Evolutionary conservation across 2,797 vertebrate genomes (phyloP).

Genomic region (Enteromius argenteus): DNA sequence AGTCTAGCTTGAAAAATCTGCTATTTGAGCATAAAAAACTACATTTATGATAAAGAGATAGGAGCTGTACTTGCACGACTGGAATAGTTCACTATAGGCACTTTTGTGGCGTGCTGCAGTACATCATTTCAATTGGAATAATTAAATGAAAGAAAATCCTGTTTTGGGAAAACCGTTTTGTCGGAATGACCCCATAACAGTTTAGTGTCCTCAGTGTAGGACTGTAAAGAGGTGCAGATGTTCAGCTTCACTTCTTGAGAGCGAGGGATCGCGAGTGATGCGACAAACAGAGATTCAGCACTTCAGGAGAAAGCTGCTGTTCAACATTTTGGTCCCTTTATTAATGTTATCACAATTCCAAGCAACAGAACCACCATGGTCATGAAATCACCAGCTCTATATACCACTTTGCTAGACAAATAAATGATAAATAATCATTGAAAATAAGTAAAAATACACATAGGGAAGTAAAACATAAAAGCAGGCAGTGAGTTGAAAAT

Average conservation of each 20-base stretch:
- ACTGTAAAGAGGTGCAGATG: constrained; percentile 8
- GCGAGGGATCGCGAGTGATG: background rate
- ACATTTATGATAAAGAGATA: background rate
- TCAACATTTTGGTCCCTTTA: constrained; percentile 84
- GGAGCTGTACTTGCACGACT: background rate
- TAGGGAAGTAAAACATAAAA: constrained; percentile 45
- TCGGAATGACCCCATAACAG: background rate
- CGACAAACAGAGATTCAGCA: background rate
- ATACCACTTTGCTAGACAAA: constrained; percentile 77
- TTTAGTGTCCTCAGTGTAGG: background rate
- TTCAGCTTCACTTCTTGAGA: constrained; percentile 2
- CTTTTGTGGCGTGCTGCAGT: background rate
- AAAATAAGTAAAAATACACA: constrained; percentile 61
- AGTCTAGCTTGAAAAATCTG: background rate
- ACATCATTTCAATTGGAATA: background rate
- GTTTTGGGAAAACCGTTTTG: background rate
- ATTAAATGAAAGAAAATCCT: background rate
- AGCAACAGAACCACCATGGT: constrained; percentile 83
- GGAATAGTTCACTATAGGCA: background rate
- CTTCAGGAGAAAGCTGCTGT: constrained; percentile 24
- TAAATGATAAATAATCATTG: constrained; percentile 59
- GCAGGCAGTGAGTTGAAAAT: constrained; percentile 55
- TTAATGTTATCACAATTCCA: constrained; percentile 83
- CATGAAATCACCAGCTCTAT: constrained; percentile 80
- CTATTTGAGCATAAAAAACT: background rate